Percentiles rank a stretch among this genome's conserved stretches.
These are phyloP conservation scores for Cerastoderma edule DNA, from an alignment of 2,888 invertebrate genomes.

Conservation along the genomic window DNA sequence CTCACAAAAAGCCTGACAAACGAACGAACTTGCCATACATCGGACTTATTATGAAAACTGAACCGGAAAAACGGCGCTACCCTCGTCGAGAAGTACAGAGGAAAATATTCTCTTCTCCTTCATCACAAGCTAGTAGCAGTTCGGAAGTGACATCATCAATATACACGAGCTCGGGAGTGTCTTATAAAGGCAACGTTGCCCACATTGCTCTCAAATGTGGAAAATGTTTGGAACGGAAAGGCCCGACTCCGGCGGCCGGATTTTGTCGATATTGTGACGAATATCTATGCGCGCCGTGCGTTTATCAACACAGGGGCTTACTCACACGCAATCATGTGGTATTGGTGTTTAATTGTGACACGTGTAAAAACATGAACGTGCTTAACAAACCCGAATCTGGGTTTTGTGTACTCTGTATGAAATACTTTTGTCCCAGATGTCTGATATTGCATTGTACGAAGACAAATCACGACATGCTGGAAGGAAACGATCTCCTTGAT, in stretches of 20 bases:
- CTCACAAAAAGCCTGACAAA: slow-evolving; percentile 34
- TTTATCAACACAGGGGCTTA: slow-evolving; percentile 29
- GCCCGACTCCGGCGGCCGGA: slow-evolving; percentile 38
- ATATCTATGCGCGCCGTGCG: slow-evolving; percentile 40
- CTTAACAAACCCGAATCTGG: slow-evolving; percentile 40
- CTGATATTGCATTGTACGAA: slow-evolving; percentile 37
- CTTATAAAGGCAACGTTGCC: slow-evolving; percentile 3
- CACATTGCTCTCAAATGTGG: slow-evolving; percentile 37
- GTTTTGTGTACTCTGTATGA: slow-evolving; percentile 40
- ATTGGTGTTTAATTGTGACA: slow-evolving; percentile 46
- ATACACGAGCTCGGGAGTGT: background rate
- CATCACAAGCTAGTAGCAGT: slow-evolving; percentile 6
- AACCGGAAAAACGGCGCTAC: too few relatives aligned
- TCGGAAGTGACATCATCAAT: slow-evolving; percentile 5
- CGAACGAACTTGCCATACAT: slow-evolving; percentile 12
- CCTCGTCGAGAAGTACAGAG: background rate
- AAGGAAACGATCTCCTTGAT: slow-evolving; percentile 42
- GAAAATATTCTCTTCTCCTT: slow-evolving; percentile 8
- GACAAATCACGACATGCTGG: slow-evolving; percentile 39
- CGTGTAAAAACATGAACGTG: slow-evolving; percentile 51
- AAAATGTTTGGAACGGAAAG: slow-evolving; percentile 27
- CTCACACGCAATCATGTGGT: slow-evolving; percentile 45
- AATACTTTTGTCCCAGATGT: slow-evolving; percentile 39
- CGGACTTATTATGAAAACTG: slow-evolving; percentile 3
- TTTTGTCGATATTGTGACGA: slow-evolving; percentile 50